Conservation (phyloP, 2,797 vertebrate species). For the Scleropages formosus region DNA sequence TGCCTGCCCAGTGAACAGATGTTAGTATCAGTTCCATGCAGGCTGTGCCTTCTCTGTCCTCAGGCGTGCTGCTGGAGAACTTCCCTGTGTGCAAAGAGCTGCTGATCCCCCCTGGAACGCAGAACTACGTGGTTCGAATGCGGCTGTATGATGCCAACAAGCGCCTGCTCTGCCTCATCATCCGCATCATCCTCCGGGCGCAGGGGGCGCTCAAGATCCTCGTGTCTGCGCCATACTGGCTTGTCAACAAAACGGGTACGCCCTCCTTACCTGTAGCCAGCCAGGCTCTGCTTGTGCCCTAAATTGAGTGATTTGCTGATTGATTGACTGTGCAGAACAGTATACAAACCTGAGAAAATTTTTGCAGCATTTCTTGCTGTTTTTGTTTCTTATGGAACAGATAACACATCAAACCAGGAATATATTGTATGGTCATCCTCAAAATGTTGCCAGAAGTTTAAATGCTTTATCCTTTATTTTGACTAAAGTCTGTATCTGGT, state of each 20-base stretch:
- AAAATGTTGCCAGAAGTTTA: too few relatives aligned
- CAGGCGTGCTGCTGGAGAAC: slow-evolving; percentile 89
- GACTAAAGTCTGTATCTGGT: background rate
- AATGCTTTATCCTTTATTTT: background rate
- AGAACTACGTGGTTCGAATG: slow-evolving; percentile 95
- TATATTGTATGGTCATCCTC: too few relatives aligned
- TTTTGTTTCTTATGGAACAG: background rate
- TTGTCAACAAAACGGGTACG: slow-evolving; percentile 93
- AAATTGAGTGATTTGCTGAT: background rate
- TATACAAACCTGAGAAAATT: too few relatives aligned
- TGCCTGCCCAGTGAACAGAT: too few relatives aligned
- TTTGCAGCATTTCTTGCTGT: too few relatives aligned
- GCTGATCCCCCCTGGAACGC: slow-evolving; percentile 90
- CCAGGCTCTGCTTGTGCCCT: background rate
- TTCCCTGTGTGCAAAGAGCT: slow-evolving; percentile 90
- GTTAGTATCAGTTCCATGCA: background rate
- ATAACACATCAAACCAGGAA: too few relatives aligned
- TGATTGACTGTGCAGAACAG: too few relatives aligned
- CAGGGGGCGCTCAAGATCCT: slow-evolving; percentile 92
- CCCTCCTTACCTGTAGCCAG: background rate
- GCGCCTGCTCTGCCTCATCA: slow-evolving; percentile 85
- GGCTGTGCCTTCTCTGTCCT: background rate
- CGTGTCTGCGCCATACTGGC: slow-evolving; percentile 91
- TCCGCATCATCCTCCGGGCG: slow-evolving; percentile 86
- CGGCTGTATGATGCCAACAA: slow-evolving; percentile 85